Evolutionary conservation across 2,797 vertebrate species (phyloP).

Genomic region (Botia almorhae): DNA sequence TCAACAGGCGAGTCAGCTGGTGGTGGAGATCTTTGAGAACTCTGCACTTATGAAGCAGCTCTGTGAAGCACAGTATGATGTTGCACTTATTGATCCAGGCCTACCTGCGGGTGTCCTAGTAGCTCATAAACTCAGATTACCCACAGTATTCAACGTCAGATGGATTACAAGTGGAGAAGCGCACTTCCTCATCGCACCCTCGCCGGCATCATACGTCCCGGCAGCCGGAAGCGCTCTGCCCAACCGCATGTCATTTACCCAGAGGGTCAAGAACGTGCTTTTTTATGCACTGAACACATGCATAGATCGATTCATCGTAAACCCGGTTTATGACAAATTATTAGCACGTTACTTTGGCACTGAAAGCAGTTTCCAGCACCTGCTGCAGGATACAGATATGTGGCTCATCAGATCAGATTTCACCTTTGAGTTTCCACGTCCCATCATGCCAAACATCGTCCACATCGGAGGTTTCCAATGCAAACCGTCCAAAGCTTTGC

Average conservation of each 20-base stretch:
- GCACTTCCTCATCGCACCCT: conserved; percentile 73
- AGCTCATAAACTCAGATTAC: conserved; percentile 73
- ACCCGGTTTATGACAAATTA: conserved; percentile 68
- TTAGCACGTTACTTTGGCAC: conserved; percentile 71
- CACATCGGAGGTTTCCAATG: conserved; percentile 83
- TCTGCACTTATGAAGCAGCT: conserved; percentile 69
- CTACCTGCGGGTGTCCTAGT: conserved; percentile 72
- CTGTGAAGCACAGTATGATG: conserved; percentile 64
- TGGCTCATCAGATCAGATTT: conserved; percentile 82
- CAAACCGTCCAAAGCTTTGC: conserved; percentile 68
- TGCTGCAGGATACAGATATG: conserved; percentile 73
- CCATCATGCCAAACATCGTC: conserved; percentile 78
- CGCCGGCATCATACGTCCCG: conserved; percentile 75
- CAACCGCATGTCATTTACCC: conserved; percentile 69
- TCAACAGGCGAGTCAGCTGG: conserved; percentile 67
- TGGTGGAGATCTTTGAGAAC: conserved; percentile 73
- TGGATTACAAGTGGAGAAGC: conserved; percentile 76
- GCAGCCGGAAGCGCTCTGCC: conserved; percentile 47
- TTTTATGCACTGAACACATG: conserved; percentile 60
- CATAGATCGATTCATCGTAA: conserved; percentile 62
- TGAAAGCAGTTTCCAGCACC: conserved; percentile 71
- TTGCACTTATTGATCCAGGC: conserved; percentile 74
- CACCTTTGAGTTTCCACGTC: conserved; percentile 80
- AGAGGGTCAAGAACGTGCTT: conserved; percentile 70
- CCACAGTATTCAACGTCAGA: conserved; percentile 70